These are phyloP conservation scores for Steatornis caripensis DNA, from an alignment of 2,113 vertebrate genomes.

Conservation along the genomic window DNA sequence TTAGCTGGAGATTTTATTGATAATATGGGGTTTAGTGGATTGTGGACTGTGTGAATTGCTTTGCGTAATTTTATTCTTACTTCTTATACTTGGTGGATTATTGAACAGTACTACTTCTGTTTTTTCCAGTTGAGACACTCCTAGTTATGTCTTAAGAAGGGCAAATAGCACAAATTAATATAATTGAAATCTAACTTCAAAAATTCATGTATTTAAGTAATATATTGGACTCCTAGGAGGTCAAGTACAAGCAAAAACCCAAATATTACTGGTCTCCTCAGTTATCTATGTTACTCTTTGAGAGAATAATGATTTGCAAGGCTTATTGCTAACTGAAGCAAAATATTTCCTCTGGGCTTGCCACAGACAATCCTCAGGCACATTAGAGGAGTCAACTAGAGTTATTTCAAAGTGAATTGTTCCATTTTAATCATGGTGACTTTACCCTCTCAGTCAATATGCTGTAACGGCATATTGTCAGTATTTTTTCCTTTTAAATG, in stretches of 20 bases:
- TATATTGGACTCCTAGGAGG: background rate
- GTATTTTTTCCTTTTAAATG: conserved; percentile 19
- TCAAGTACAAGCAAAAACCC: background rate
- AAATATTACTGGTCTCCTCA: conserved; percentile 27
- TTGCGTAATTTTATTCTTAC: background rate
- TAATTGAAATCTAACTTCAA: background rate
- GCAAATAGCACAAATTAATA: background rate
- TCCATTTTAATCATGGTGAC: conserved; percentile 70
- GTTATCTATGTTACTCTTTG: conserved; percentile 54
- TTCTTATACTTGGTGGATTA: background rate
- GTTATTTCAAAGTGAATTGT: conserved; percentile 78
- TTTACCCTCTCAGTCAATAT: conserved; percentile 54
- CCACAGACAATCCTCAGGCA: conserved; percentile 71
- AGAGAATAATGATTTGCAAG: conserved; percentile 70
- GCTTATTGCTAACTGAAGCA: conserved; percentile 73
- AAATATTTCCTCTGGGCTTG: conserved; percentile 74
- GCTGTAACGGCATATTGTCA: background rate
- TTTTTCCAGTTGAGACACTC: background rate
- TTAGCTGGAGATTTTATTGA: background rate
- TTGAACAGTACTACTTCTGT: background rate
- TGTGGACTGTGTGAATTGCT: background rate
- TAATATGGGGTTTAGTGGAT: background rate
- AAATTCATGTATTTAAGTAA: background rate
- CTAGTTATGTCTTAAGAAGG: background rate
- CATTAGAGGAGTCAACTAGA: conserved; percentile 69